Conservation (phyloP, 2,888 invertebrate species). For the Pterobdella sp. region DNA sequence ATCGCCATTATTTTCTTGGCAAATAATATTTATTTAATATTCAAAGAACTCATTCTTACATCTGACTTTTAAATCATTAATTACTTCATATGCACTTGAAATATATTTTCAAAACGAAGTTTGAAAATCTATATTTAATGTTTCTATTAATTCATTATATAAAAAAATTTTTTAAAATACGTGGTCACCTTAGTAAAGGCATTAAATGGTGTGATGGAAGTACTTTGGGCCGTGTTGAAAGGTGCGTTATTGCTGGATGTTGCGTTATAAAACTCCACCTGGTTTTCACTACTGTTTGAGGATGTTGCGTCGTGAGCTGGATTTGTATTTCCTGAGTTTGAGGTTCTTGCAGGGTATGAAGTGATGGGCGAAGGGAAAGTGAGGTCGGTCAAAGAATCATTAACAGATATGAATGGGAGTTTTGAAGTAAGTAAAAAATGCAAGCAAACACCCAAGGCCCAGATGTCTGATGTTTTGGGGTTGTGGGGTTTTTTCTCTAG, state of each 20-base stretch:
- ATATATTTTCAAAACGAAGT: too few species aligned
- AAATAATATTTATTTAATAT: too few species aligned
- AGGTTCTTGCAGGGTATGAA: background rate
- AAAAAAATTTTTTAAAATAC: background rate
- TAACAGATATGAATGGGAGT: conserved; percentile 41
- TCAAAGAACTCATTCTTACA: too few species aligned
- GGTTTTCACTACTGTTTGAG: too few species aligned
- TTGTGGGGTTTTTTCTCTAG: conserved; percentile 41
- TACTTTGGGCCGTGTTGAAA: background rate
- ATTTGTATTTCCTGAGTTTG: background rate
- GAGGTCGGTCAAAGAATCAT: background rate
- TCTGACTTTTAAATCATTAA: too few species aligned
- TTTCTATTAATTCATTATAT: too few species aligned
- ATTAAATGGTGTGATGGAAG: background rate
- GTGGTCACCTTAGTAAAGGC: background rate
- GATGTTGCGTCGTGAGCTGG: background rate
- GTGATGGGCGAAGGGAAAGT: background rate
- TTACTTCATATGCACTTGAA: too few species aligned
- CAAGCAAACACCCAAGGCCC: conserved; percentile 44
- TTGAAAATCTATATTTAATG: too few species aligned
- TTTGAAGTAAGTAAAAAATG: conserved; percentile 43
- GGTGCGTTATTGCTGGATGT: background rate
- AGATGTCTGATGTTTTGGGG: conserved; percentile 42
- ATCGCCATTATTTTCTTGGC: too few species aligned
- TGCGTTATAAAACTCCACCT: background rate